Conservation (phyloP, 2,113 vertebrate genomes). For the Cygnus atratus region DNA sequence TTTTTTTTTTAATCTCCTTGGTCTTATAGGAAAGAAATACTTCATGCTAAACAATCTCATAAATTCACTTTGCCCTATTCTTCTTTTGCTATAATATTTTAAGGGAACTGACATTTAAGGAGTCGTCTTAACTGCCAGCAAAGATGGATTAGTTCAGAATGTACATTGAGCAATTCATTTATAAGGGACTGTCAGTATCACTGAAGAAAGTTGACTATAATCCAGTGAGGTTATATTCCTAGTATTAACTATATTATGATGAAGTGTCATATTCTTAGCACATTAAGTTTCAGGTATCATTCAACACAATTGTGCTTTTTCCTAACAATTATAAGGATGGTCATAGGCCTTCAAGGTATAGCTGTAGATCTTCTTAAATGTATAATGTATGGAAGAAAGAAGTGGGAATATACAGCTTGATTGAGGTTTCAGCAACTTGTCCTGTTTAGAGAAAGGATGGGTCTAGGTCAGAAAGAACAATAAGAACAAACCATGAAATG, state of each 20-base stretch:
- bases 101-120: conserved; percentile 51
- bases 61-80: conserved; percentile 40
- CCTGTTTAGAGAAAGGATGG: neutral
- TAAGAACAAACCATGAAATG: neutral
- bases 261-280: neutral
- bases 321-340: neutral
- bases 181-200: conserved; percentile 16
- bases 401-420: neutral
- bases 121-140: conserved; percentile 40
- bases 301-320: neutral
- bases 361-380: neutral
- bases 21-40: neutral
- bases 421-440: neutral
- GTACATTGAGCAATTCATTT: conserved; percentile 31
- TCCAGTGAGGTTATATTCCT: neutral
- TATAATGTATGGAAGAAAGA: neutral
- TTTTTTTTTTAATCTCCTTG: neutral
- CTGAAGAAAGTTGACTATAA: neutral
- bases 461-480: neutral
- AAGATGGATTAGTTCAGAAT: conserved; percentile 39
- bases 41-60: conserved; percentile 35
- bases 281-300: conserved; percentile 19
- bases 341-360: neutral
- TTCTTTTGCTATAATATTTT: conserved; percentile 43
- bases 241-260: neutral